Conservation (phyloP, 2,888 invertebrate species). For the Dorcus hopei region DNA sequence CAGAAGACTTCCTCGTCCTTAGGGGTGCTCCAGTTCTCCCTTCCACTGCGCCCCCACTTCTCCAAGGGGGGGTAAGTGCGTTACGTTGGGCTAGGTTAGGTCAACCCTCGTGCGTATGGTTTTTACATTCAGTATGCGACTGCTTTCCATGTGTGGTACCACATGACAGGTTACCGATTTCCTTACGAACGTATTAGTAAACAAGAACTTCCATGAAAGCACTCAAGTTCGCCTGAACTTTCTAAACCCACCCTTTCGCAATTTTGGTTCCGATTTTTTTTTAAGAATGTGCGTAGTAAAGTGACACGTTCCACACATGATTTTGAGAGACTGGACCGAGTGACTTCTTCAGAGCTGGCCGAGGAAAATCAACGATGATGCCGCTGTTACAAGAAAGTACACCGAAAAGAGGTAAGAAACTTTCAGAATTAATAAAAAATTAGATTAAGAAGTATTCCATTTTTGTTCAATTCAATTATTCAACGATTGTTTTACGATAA, state of each 20-base stretch:
- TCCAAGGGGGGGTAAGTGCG: conserved; percentile 42
- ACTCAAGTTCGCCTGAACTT: too few species aligned
- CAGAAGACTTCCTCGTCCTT: conserved; percentile 23
- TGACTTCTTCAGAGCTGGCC: too few species aligned
- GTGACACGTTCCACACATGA: too few species aligned
- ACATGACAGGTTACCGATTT: conserved; percentile 16
- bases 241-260: too few species aligned
- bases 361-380: conserved; percentile 31
- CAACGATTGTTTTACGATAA: too few species aligned
- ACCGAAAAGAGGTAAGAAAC: conserved; percentile 43
- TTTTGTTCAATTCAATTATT: too few species aligned
- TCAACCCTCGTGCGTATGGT: conserved; percentile 47
- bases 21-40: conserved; percentile 45
- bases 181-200: neutral
- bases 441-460: neutral
- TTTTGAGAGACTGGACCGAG: too few species aligned
- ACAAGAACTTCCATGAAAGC: too few species aligned
- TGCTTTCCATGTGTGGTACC: conserved; percentile 31
- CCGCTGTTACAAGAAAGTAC: conserved; percentile 47
- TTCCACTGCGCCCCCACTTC: conserved; percentile 33
- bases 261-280: too few species aligned
- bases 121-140: conserved; percentile 45
- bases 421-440: neutral
- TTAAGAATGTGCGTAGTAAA: too few species aligned
- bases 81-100: conserved; percentile 48